phyloP scores from a whole-genome alignment of 2,797 vertebrate species.

The Chiroxiphia lanceolata region DNA sequence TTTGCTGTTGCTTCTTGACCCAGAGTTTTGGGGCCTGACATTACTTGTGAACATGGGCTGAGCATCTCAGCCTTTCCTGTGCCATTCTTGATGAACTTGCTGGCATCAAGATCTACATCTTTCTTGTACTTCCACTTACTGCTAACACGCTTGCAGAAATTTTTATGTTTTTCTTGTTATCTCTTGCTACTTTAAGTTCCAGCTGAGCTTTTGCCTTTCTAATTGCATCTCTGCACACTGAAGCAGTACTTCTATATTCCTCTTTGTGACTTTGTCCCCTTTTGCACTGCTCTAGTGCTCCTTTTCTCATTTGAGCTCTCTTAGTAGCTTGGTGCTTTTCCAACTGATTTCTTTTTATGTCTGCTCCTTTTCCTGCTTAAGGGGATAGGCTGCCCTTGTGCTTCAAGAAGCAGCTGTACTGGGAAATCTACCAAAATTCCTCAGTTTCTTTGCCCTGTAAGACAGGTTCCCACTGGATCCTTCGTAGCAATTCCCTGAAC shows the following conservation, averaged over 20 bases:
- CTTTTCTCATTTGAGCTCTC: neutral
- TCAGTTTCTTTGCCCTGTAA: neutral
- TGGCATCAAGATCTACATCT: neutral
- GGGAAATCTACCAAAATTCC: neutral
- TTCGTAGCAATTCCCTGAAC: neutral
- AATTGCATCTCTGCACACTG: neutral
- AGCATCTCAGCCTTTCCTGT: neutral
- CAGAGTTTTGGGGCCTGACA: neutral
- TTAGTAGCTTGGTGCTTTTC: neutral
- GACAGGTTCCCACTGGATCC: neutral
- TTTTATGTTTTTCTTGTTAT: neutral
- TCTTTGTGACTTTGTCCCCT: neutral
- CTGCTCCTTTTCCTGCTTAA: neutral
- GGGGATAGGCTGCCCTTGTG: neutral
- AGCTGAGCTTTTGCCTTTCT: neutral
- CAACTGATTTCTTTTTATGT: neutral
- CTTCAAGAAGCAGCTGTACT: neutral
- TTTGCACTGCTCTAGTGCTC: neutral
- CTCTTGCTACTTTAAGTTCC: neutral
- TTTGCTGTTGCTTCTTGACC: neutral
- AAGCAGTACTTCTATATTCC: neutral
- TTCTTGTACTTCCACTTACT: neutral
- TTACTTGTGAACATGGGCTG: neutral
- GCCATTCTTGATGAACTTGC: neutral
- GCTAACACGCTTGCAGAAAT: neutral